Conservation (phyloP, 2,888 invertebrate genomes). For the Netelia fuscicornis region DNA sequence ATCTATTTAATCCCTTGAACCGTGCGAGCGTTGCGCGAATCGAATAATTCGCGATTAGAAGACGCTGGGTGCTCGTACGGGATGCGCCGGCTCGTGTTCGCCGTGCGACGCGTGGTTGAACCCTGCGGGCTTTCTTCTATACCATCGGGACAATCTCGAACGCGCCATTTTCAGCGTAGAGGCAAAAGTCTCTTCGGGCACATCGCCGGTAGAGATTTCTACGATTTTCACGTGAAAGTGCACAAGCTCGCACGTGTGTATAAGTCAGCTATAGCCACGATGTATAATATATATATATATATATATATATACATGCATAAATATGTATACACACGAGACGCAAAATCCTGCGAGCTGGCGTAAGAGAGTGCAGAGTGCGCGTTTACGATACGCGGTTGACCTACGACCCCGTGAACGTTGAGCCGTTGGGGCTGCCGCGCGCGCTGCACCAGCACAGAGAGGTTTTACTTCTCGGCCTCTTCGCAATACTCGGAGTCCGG, state of each 20-base stretch:
- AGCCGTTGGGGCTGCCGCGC: constrained; percentile 56
- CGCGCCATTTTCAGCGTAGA: constrained; percentile 36
- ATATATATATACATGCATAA: constrained; percentile 52
- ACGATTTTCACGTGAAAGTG: constrained; percentile 70
- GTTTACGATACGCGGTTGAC: constrained; percentile 70
- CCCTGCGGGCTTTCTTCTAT: constrained; percentile 34
- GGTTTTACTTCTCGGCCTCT: constrained; percentile 49
- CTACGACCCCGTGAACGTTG: constrained; percentile 68
- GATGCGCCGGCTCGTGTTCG: constrained; percentile 38
- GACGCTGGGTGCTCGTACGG: background rate
- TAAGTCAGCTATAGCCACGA: constrained; percentile 72
- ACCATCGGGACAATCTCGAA: constrained; percentile 59
- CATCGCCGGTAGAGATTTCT: constrained; percentile 58
- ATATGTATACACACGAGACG: constrained; percentile 30
- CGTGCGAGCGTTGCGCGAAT: constrained; percentile 15
- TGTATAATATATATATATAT: constrained; percentile 50
- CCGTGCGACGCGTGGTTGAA: constrained; percentile 41
- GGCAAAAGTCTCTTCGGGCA: constrained; percentile 30
- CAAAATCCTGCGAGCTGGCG: constrained; percentile 36
- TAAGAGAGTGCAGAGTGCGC: constrained; percentile 67
- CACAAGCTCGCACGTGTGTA: constrained; percentile 27
- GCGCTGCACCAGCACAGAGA: constrained; percentile 32
- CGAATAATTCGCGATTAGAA: constrained; percentile 38
- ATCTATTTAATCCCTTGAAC: background rate
- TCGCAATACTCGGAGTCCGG: constrained; percentile 49